These are phyloP conservation scores for Rhabdophis nuchalis DNA, from an alignment of 2,797 vertebrate genomes.

Conservation along the genomic window DNA sequence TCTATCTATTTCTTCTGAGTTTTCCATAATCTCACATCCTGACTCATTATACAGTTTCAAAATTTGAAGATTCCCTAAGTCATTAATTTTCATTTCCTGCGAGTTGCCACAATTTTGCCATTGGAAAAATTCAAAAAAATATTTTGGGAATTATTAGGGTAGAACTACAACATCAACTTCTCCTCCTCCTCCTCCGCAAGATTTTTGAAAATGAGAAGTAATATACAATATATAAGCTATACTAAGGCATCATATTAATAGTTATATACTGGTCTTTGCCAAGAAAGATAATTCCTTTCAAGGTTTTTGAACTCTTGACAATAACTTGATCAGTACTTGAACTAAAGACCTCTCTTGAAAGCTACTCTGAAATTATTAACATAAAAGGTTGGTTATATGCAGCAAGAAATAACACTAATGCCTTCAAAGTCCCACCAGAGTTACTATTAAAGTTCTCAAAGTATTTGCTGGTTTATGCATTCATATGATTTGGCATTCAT, in stretches of 20 bases:
- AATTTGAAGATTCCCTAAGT: neutral
- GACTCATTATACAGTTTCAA: neutral
- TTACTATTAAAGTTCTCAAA: neutral
- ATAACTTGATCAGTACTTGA: neutral
- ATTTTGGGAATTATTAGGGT: neutral
- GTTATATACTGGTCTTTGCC: neutral
- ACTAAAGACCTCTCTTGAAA: neutral
- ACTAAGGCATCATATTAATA: neutral
- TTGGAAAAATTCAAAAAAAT: neutral
- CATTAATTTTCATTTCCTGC: neutral
- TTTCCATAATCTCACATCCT: neutral
- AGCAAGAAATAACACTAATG: neutral
- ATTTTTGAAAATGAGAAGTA: neutral
- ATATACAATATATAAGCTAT: neutral
- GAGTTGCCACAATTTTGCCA: neutral
- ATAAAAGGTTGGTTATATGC: neutral
- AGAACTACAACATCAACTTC: neutral
- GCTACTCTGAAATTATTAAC: neutral
- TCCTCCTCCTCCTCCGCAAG: neutral
- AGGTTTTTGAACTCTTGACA: neutral
- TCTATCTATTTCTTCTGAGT: neutral
- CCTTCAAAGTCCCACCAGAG: neutral
- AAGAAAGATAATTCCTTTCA: neutral
- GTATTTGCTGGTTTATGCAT: slow-evolving; percentile 2
- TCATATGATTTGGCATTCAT: neutral